Conservation (phyloP, 2,797 vertebrate species). For the Lepilemur septentrionalis region DNA sequence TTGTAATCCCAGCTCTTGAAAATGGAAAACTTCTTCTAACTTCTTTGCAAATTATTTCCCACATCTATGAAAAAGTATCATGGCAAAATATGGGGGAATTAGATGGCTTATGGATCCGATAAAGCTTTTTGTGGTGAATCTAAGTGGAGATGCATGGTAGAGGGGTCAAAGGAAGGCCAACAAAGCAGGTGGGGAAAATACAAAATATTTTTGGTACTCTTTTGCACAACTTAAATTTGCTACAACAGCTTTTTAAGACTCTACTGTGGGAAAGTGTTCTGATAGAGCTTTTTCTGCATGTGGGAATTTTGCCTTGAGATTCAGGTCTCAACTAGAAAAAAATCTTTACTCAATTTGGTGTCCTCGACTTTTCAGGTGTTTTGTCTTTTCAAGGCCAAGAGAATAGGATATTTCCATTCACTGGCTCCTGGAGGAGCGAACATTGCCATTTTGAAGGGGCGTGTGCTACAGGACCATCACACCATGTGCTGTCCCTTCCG, state of each 20-base stretch:
- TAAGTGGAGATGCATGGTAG: neutral
- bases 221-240: neutral
- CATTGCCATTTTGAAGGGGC: neutral
- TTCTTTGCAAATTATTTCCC: constrained; percentile 10
- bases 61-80: neutral
- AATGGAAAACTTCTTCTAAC: neutral
- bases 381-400: neutral
- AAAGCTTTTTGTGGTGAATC: neutral
- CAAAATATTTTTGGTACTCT: neutral
- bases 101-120: neutral
- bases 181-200: neutral
- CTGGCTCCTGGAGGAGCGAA: neutral
- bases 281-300: neutral
- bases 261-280: neutral
- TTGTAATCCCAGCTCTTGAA: neutral
- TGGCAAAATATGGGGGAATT: neutral
- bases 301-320: constrained; percentile 30
- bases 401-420: neutral
- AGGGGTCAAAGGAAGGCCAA: neutral
- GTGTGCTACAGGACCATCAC: neutral
- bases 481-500: neutral
- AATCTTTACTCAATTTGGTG: neutral
- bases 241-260: neutral
- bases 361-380: neutral
- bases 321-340: neutral